Conservation (phyloP, 2,797 vertebrate species). For the Ambastaia sidthimunki region DNA sequence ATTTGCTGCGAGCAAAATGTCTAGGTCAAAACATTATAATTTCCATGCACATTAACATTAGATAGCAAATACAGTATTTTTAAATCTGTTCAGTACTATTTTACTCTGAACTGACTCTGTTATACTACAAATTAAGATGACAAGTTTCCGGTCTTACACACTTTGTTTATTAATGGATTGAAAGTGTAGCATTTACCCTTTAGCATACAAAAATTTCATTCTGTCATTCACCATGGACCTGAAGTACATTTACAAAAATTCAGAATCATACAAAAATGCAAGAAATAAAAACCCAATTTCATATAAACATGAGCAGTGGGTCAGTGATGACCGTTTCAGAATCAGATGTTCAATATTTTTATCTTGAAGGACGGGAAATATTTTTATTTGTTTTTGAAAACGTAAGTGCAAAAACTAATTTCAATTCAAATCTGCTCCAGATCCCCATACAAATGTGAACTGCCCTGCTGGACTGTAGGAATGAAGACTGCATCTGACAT, state of each 20-base stretch:
- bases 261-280: constrained; percentile 67
- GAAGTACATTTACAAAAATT: constrained; percentile 63
- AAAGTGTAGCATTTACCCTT: constrained; percentile 50
- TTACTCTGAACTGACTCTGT: too few species aligned
- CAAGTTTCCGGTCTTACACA: constrained; percentile 27
- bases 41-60: too few species aligned
- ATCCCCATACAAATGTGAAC: not conserved
- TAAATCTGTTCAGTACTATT: too few species aligned
- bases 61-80: too few species aligned
- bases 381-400: not conserved
- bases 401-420: constrained; percentile 26
- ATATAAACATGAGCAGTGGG: constrained; percentile 11
- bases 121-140: too few species aligned
- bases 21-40: too few species aligned
- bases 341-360: constrained; percentile 65
- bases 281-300: constrained; percentile 41
- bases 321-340: constrained; percentile 36
- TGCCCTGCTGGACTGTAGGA: not conserved
- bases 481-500: constrained; percentile 44
- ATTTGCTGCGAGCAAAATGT: too few species aligned
- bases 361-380: constrained; percentile 28
- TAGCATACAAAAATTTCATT: constrained; percentile 65
- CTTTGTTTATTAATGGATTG: constrained; percentile 50
- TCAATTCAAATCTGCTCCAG: not conserved
- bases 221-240: constrained; percentile 55